phyloP scores from a whole-genome alignment of 1,140 invertebrate species.

The Oedothorax gibbosus region DNA sequence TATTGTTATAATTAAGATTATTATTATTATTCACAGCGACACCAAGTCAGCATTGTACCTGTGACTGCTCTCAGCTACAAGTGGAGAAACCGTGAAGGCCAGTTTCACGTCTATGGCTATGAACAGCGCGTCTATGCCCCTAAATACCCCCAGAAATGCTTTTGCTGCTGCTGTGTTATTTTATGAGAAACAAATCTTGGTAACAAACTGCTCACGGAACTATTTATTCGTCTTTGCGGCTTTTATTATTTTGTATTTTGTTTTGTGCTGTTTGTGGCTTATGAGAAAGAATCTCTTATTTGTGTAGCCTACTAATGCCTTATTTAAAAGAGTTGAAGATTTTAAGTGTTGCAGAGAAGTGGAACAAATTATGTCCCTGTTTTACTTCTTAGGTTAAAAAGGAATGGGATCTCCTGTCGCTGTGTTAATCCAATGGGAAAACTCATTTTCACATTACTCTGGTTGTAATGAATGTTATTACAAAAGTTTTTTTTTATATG shows the following conservation, averaged over 20 bases:
- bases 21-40: conserved; percentile 35
- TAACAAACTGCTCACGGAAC: too few species aligned
- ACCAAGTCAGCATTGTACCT: conserved; percentile 60
- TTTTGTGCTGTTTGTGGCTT: neutral
- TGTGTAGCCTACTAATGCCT: neutral
- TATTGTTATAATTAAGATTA: too few species aligned
- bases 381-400: too few species aligned
- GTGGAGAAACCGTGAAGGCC: conserved; percentile 69
- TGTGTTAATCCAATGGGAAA: too few species aligned
- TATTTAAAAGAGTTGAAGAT: too few species aligned
- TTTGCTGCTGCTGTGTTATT: conserved; percentile 70
- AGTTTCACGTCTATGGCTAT: conserved; percentile 73
- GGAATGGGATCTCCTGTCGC: too few species aligned
- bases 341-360: too few species aligned
- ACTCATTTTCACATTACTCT: too few species aligned
- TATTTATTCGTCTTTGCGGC: neutral
- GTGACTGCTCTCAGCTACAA: conserved; percentile 69
- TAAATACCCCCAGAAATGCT: conserved; percentile 73
- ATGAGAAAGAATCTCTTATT: neutral
- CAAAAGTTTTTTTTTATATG: too few species aligned
- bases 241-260: neutral
- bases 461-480: too few species aligned
- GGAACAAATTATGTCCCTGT: too few species aligned
- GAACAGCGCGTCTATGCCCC: conserved; percentile 72
- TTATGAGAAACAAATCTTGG: neutral